Conservation (phyloP, 2,888 invertebrate genomes). For the Slavum lentiscoides region DNA sequence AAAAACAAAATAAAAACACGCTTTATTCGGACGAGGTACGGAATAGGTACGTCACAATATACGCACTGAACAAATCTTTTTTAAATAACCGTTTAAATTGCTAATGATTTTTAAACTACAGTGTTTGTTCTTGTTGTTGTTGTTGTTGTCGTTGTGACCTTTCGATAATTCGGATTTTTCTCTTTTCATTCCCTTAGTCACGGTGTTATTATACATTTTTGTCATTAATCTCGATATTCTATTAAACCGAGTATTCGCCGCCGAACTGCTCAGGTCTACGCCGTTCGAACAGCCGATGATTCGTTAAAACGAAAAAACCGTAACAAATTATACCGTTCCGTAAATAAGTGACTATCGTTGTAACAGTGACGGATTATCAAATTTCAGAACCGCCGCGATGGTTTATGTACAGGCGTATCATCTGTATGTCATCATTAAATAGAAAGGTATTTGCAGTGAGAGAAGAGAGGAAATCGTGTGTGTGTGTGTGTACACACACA, state of each 20-base stretch:
- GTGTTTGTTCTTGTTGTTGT: constrained; percentile 27
- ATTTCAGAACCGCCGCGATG: constrained; percentile 16
- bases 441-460: neutral
- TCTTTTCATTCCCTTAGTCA: constrained; percentile 9
- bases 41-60: neutral
- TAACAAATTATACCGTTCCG: constrained; percentile 44
- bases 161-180: neutral
- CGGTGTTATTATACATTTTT: constrained; percentile 51
- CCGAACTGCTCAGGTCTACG: constrained; percentile 2
- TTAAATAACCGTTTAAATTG: constrained; percentile 17
- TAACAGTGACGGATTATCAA: constrained; percentile 45
- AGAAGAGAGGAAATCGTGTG: constrained; percentile 8
- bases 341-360: constrained; percentile 39
- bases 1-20: neutral
- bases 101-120: neutral
- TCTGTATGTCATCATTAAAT: constrained; percentile 18
- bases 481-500: too few relatives aligned
- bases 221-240: constrained; percentile 44
- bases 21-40: neutral
- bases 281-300: constrained; percentile 29
- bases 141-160: neutral
- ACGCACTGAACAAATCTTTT: constrained; percentile 1
- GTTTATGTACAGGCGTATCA: neutral
- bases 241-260: constrained; percentile 37
- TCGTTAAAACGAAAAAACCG: constrained; percentile 14